Conservation (phyloP, 2,113 vertebrate genomes). For the Amphiprion ocellaris region DNA sequence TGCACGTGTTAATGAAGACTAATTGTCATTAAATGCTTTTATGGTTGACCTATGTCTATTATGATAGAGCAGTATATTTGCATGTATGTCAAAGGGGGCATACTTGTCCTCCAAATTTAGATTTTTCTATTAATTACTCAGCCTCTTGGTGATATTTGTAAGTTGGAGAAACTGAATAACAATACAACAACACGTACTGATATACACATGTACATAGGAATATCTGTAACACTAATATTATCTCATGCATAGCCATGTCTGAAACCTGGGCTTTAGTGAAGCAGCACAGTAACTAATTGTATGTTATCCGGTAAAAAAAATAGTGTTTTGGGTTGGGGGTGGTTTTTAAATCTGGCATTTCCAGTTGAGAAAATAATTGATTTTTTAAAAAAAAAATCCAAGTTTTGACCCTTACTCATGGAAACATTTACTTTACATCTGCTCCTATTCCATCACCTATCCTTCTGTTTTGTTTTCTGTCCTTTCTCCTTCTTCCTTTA, state of each 20-base stretch:
- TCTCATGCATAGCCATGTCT: neutral
- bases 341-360: no score
- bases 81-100: neutral
- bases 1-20: conserved; percentile 2
- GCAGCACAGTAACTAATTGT: neutral
- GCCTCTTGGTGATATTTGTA: neutral
- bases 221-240: neutral
- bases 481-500: neutral
- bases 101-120: neutral
- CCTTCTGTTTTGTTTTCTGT: conserved; percentile 29
- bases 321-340: neutral
- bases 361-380: no score
- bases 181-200: neutral
- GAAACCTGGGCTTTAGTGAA: neutral
- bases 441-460: neutral
- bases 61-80: neutral
- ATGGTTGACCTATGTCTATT: no score
- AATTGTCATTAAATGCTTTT: conserved; percentile 2
- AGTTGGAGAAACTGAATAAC: neutral
- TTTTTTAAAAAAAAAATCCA: neutral
- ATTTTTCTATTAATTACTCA: neutral
- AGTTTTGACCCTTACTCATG: neutral
- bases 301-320: neutral
- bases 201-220: neutral
- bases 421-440: neutral